These are phyloP conservation scores for Palloptera scutellata DNA, from an alignment of 2,888 invertebrate genomes.

Conservation along the genomic window DNA sequence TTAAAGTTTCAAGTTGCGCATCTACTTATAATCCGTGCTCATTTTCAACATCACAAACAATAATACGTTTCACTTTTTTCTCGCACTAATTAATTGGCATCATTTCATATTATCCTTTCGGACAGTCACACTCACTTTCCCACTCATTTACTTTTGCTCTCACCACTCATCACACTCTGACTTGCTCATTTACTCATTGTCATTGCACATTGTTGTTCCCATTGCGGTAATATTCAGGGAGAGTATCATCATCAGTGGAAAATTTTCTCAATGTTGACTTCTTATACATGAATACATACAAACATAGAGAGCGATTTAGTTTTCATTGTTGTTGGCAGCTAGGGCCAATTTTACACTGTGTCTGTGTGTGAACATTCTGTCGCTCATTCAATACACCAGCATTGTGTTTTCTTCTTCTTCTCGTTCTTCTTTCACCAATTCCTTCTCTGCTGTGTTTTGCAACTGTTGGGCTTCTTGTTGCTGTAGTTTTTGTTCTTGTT, in stretches of 20 bases:
- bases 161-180: too few relatives aligned
- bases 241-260: too few relatives aligned
- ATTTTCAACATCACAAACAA: too few relatives aligned
- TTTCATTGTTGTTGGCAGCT: neutral
- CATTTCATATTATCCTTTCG: slow-evolving; percentile 20
- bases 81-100: slow-evolving; percentile 26
- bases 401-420: neutral
- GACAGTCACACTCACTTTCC: neutral
- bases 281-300: too few relatives aligned
- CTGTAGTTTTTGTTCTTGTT: neutral
- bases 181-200: too few relatives aligned
- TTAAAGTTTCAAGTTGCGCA: too few relatives aligned
- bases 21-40: too few relatives aligned
- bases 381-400: neutral
- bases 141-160: too few relatives aligned
- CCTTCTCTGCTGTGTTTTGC: neutral
- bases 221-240: slow-evolving; percentile 12
- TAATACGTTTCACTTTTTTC: slow-evolving; percentile 19
- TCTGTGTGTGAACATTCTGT: neutral
- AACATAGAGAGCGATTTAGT: slow-evolving; percentile 2
- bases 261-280: neutral
- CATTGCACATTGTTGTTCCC: slow-evolving; percentile 18
- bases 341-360: neutral
- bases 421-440: slow-evolving; percentile 1
- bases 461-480: neutral